phyloP scores from a whole-genome alignment of 2,113 vertebrate species.

The Ptilonorhynchus violaceus region DNA sequence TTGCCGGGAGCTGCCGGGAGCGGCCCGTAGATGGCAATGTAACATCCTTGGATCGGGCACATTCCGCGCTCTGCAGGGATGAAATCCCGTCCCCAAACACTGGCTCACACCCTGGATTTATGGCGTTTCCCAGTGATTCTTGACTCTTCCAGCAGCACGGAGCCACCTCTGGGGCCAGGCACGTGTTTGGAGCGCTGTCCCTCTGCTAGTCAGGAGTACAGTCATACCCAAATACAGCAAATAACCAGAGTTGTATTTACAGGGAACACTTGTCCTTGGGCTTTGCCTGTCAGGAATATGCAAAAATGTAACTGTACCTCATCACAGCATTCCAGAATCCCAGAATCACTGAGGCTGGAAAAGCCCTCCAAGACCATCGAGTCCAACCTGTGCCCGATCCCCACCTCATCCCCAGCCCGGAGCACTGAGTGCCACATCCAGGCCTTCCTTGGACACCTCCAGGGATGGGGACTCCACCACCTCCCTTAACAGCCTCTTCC shows the following conservation, averaged over 20 bases:
- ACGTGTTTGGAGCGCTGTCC: background rate
- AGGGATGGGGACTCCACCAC: background rate
- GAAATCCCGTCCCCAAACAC: accelerated
- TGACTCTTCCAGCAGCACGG: background rate
- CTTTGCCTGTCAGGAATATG: background rate
- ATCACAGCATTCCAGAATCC: background rate
- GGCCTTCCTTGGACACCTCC: accelerated
- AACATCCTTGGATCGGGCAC: background rate
- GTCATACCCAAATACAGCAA: background rate
- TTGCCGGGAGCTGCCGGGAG: background rate
- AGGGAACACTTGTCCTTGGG: background rate
- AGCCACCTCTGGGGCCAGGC: background rate
- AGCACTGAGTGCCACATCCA: background rate
- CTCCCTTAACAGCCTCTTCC: background rate
- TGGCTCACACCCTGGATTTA: accelerated
- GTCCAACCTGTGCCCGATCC: accelerated
- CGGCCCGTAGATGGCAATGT: conserved; percentile 49
- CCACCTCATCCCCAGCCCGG: background rate
- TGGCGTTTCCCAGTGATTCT: accelerated
- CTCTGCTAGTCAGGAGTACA: background rate
- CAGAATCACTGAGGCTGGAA: background rate
- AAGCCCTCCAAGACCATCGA: accelerated
- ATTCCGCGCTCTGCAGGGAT: accelerated
- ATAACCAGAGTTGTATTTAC: background rate
- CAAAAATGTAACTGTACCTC: background rate